Evolutionary conservation across 2,888 invertebrate genomes (phyloP).

Genomic region (Caenorhabditis japonica): DNA sequence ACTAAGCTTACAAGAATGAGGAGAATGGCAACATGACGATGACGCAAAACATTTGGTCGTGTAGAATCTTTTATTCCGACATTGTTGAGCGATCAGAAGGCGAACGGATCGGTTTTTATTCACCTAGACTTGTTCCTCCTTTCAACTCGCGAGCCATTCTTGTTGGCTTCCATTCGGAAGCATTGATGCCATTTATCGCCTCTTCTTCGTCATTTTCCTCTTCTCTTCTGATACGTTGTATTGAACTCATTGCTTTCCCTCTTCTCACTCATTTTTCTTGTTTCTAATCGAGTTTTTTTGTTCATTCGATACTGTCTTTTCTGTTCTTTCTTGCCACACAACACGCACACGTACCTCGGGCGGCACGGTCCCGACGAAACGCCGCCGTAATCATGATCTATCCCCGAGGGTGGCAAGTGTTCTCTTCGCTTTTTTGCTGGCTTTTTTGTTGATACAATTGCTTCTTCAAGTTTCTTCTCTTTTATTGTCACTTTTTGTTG

Average conservation of each 20-base stretch:
- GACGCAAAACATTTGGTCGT: no score
- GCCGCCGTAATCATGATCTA: constrained; percentile 31
- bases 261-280: constrained; percentile 32
- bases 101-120: no score
- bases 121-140: no score
- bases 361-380: constrained; percentile 26
- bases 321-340: constrained; percentile 13
- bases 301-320: not conserved
- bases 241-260: constrained; percentile 9
- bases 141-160: no score
- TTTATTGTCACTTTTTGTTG: constrained; percentile 15
- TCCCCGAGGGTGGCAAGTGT: constrained; percentile 7
- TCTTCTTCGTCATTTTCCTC: no score
- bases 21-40: not conserved
- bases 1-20: not conserved
- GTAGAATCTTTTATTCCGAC: no score
- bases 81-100: constrained; percentile 43
- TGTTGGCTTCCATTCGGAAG: no score
- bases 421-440: constrained; percentile 21
- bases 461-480: constrained; percentile 39
- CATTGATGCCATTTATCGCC: no score
- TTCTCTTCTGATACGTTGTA: constrained; percentile 36
- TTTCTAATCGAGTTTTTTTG: constrained; percentile 52
- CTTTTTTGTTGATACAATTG: constrained; percentile 39
- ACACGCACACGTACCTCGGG: constrained; percentile 27